Evolutionary conservation across 2,113 vertebrate genomes (phyloP), one percentile per base, ranked within the genome.

Genomic region (Otocyon megalotis): DNA sequence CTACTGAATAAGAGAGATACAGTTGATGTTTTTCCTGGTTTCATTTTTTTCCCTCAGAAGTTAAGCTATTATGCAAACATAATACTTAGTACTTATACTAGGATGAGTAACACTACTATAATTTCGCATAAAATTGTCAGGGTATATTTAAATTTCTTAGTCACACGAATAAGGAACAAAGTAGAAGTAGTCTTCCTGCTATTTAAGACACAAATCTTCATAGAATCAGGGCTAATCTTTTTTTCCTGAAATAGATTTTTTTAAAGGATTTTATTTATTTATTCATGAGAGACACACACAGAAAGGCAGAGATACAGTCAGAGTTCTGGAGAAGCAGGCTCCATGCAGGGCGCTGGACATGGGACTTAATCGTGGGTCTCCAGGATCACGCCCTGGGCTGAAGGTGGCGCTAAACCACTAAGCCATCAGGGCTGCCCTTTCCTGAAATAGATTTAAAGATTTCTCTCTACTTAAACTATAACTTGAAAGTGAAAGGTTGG

Each of bases 61-160:
- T 90, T 92, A 89, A 95, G 37, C 72, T 90, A 88, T 30, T 87
- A 90, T 62, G 10, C 74, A 92, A 96, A 92, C 24, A 92, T 88
- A 88, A 95, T 82, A 71, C 5, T 92, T 16, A 97, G 50, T 67
- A 65, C 58, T 88, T 97, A 71, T 6, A 53, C 19, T n/a, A 93
- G 26, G 56, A 93, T 92, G 15, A 93, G 30, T 65, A 74, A 12
- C 43, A 63, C 9, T 48, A 67, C 12, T 56, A 58, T 48, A 89
- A 81, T 92, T 92, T 92, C 74, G 94, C 43, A 95, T 63, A 28
- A 81, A 96, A 95, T 16, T 90, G 30, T 79, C 3, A 3, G 5
- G n/a, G 63, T 62, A 60, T 63, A 92, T 87, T 88, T 93, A 53
- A 96, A 76, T 88, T 90, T 28, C 26, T 88, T 71, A 93, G 82